Evolutionary conservation across 1,140 invertebrate species (phyloP).

Genomic region (Daktulosphaira vitifoliae): DNA sequence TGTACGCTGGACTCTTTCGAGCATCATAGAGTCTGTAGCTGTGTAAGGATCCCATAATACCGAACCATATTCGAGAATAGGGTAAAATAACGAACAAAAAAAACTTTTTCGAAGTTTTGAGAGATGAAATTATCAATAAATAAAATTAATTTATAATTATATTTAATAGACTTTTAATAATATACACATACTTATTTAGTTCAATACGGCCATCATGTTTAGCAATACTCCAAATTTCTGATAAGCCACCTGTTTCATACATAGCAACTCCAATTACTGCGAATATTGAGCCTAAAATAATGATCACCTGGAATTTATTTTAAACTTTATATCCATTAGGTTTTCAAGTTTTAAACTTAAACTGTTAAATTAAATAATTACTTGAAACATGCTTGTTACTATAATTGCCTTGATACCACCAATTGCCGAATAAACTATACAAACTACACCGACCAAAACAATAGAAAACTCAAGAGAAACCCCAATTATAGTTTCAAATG

Average conservation of each 20-base stretch:
- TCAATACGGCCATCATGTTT: slow-evolving; percentile 55
- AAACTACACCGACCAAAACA: slow-evolving; percentile 67
- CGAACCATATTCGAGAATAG: no score
- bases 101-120: no score
- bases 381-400: slow-evolving; percentile 75
- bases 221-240: slow-evolving; percentile 58
- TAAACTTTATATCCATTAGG: no score
- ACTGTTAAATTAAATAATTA: slow-evolving; percentile 47
- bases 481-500: slow-evolving; percentile 80
- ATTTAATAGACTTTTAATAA: background rate
- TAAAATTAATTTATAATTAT: no score
- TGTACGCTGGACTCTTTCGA: no score
- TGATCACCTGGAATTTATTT: slow-evolving; percentile 59
- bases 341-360: no score
- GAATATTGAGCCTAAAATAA: slow-evolving; percentile 68
- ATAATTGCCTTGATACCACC: slow-evolving; percentile 87
- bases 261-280: slow-evolving; percentile 63
- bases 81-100: no score
- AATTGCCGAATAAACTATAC: slow-evolving; percentile 76
- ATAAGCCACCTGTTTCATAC: slow-evolving; percentile 50
- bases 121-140: no score
- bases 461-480: slow-evolving; percentile 65
- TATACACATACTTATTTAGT: slow-evolving; percentile 48
- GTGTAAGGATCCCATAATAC: no score
- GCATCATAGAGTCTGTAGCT: no score